A percentile compares a stretch with the other conserved stretches of the same genome.
phyloP scores from a whole-genome alignment of 2,113 vertebrate genomes.

The Reinhardtius hippoglossoides region DNA sequence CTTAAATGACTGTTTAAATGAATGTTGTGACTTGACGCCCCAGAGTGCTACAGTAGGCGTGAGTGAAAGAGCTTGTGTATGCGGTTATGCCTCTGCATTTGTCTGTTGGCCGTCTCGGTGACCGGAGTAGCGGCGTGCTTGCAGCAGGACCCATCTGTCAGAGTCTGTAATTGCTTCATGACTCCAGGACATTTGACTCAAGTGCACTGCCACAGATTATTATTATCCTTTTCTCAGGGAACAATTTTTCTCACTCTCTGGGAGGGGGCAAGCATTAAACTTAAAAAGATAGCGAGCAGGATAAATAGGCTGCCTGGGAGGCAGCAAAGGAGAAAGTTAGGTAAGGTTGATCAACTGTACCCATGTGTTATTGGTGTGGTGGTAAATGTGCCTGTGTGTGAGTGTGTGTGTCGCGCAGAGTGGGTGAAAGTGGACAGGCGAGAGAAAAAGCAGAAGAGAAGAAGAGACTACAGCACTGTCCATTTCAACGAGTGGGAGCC shows the following conservation, averaged over 20 bases:
- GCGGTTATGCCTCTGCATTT: constrained; percentile 66
- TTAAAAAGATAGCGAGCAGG: constrained; percentile 64
- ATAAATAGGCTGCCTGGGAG: constrained; percentile 62
- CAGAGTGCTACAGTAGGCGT: constrained; percentile 63
- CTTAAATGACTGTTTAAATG: constrained; percentile 74
- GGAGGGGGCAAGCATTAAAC: constrained; percentile 56
- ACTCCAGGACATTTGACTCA: constrained; percentile 82
- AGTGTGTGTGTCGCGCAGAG: constrained; percentile 47
- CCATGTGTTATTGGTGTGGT: constrained; percentile 46
- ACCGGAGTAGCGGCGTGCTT: constrained; percentile 68
- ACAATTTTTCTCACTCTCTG: constrained; percentile 69
- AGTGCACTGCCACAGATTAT: constrained; percentile 82
- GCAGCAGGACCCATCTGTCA: constrained; percentile 81
- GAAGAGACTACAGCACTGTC: neutral
- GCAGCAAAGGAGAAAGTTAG: constrained; percentile 60
- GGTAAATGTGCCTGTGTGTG: constrained; percentile 41
- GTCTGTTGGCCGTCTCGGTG: constrained; percentile 74
- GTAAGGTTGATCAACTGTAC: constrained; percentile 60
- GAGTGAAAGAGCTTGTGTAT: constrained; percentile 58
- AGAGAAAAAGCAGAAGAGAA: constrained; percentile 1
- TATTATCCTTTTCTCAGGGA: constrained; percentile 79
- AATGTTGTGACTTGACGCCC: constrained; percentile 72
- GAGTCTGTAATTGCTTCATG: constrained; percentile 82
- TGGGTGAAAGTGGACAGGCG: constrained; percentile 35
- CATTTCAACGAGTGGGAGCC: neutral